phyloP scores from a whole-genome alignment of 1,140 invertebrate genomes.

The Octopus bimaculoides region DNA sequence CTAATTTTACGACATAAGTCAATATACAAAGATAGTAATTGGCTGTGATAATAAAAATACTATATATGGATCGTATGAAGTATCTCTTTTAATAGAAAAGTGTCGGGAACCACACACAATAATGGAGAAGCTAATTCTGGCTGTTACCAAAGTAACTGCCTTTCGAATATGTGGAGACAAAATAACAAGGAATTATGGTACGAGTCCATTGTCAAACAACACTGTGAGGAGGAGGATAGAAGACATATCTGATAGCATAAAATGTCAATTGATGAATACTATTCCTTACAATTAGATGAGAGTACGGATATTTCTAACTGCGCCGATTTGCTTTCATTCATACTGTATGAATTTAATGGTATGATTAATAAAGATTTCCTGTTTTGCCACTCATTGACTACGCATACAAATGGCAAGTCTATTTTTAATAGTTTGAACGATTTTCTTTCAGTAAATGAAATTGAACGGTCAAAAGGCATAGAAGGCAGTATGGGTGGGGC shows the following conservation, averaged over 20 bases:
- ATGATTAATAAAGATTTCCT: conserved; percentile 7
- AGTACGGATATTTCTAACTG: background rate
- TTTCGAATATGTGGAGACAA: background rate
- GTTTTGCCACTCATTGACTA: background rate
- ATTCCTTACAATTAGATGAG: conserved; percentile 2
- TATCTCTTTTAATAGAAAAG: conserved; percentile 5
- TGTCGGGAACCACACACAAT: background rate
- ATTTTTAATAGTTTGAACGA: background rate
- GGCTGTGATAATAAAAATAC: conserved; percentile 8
- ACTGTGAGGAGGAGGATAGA: background rate
- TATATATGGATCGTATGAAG: background rate
- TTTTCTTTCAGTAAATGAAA: background rate
- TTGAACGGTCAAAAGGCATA: background rate
- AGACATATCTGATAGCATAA: background rate
- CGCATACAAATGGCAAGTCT: background rate
- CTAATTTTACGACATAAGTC: background rate
- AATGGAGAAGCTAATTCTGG: background rate
- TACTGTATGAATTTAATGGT: background rate
- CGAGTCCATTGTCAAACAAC: background rate
- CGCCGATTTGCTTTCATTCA: background rate
- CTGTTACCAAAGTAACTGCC: background rate
- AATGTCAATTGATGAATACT: background rate
- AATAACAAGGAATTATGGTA: background rate
- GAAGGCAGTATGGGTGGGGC: background rate
- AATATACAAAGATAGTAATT: too few species aligned